Evolutionary conservation across 1,140 invertebrate species (phyloP).

Genomic region (Apolygus lucorum): DNA sequence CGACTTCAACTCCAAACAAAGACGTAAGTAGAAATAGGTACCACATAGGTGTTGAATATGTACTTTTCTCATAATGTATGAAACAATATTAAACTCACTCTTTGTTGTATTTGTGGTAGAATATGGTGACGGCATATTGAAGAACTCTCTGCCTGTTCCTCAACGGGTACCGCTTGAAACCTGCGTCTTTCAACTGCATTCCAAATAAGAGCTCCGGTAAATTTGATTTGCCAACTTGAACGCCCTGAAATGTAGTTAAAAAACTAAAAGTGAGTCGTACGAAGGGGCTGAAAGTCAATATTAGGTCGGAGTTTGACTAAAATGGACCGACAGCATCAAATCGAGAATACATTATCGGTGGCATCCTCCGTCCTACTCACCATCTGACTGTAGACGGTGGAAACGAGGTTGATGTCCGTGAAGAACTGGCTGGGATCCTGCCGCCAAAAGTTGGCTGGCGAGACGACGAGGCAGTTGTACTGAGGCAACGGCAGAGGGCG

Average conservation of each 20-base stretch:
- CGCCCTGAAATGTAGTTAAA: slow-evolving; percentile 33
- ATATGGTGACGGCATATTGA: slow-evolving; percentile 82
- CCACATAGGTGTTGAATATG: no score
- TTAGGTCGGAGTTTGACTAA: no score
- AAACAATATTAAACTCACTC: slow-evolving; percentile 52
- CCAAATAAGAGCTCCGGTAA: slow-evolving; percentile 87
- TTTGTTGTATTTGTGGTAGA: slow-evolving; percentile 69
- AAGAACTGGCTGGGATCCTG: slow-evolving; percentile 67
- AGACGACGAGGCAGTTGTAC: slow-evolving; percentile 84
- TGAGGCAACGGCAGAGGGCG: slow-evolving; percentile 64
- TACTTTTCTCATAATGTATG: no score
- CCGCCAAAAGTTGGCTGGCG: slow-evolving; percentile 89
- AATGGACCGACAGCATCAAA: no score
- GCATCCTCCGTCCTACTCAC: slow-evolving; percentile 45
- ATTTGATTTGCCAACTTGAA: slow-evolving; percentile 69
- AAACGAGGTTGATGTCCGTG: slow-evolving; percentile 65
- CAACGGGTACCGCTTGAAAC: slow-evolving; percentile 76
- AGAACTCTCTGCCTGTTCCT: slow-evolving; percentile 71
- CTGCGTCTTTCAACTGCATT: slow-evolving; percentile 79
- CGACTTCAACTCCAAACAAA: no score
- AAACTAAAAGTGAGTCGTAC: neutral
- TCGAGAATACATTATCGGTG: no score
- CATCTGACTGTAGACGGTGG: slow-evolving; percentile 73
- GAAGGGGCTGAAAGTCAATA: neutral
- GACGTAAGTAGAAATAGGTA: no score